phyloP scores from a whole-genome alignment of 2,113 vertebrate genomes.

The Scopus umbretta region DNA sequence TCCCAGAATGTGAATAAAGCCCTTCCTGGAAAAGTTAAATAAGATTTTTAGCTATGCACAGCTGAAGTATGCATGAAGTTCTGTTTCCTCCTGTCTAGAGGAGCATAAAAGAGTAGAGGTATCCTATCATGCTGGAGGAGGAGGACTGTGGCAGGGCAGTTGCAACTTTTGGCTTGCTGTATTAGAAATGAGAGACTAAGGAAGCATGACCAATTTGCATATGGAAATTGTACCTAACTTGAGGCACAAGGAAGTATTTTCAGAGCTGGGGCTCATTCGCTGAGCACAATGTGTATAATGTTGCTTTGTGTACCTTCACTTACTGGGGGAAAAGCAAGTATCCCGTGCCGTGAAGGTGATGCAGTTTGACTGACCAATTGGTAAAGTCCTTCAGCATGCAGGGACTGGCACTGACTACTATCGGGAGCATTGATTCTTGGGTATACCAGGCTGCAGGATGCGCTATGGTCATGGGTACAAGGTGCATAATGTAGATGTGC shows the following conservation, averaged over 20 bases:
- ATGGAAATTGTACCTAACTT: not conserved
- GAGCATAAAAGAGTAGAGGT: not conserved
- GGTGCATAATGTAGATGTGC: not conserved
- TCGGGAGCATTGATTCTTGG: not conserved
- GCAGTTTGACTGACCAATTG: not conserved
- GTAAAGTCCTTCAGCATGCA: not conserved
- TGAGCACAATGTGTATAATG: not conserved
- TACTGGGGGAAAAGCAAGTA: not conserved
- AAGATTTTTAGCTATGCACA: not conserved
- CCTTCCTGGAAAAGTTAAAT: not conserved
- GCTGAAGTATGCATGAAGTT: not conserved
- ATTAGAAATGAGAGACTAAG: not conserved
- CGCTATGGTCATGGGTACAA: not conserved
- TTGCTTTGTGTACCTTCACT: not conserved
- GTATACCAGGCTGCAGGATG: not conserved
- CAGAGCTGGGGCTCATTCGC: not conserved
- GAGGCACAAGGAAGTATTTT: not conserved
- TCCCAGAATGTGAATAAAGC: not conserved
- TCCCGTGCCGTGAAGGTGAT: not conserved
- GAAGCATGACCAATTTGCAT: not conserved
- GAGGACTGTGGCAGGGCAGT: not conserved
- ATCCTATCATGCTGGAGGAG: not conserved
- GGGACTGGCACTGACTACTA: not conserved
- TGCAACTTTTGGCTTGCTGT: not conserved
- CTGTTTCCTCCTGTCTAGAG: not conserved